Evolutionary conservation across 2,113 vertebrate species (phyloP).

Genomic region (Pluvialis apricaria): DNA sequence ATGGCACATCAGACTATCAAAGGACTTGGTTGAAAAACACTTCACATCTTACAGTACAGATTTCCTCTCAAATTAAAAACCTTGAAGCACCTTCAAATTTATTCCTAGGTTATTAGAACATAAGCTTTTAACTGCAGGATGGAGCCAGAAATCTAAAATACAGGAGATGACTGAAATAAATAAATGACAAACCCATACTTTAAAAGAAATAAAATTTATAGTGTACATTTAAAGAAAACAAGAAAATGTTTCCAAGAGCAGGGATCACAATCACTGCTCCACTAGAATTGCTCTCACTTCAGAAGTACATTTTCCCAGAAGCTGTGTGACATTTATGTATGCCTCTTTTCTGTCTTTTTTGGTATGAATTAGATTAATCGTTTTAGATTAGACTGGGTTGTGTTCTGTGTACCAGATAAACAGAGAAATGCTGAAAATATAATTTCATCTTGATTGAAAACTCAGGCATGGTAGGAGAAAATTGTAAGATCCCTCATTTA

Average conservation of each 20-base stretch:
- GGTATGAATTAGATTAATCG: neutral
- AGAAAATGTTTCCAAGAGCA: neutral
- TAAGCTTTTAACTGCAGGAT: neutral
- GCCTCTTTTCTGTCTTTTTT: neutral
- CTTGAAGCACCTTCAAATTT: neutral
- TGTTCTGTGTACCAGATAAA: neutral
- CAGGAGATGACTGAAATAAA: neutral
- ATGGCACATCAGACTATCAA: neutral
- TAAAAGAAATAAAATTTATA: neutral
- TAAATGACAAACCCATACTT: neutral
- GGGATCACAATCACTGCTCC: neutral
- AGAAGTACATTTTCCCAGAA: neutral
- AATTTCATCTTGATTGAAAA: neutral
- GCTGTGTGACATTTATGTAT: neutral
- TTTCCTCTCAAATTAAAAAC: neutral
- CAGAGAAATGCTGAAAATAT: neutral
- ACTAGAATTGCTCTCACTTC: neutral
- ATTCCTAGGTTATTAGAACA: neutral
- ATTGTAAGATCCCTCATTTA: neutral
- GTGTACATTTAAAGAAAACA: neutral
- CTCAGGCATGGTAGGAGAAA: neutral
- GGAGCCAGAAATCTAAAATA: neutral
- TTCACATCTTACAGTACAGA: neutral
- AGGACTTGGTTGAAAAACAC: neutral
- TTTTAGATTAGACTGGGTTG: neutral